Conservation (phyloP, 2,888 invertebrate genomes). For the Hydraecia micacea region DNA sequence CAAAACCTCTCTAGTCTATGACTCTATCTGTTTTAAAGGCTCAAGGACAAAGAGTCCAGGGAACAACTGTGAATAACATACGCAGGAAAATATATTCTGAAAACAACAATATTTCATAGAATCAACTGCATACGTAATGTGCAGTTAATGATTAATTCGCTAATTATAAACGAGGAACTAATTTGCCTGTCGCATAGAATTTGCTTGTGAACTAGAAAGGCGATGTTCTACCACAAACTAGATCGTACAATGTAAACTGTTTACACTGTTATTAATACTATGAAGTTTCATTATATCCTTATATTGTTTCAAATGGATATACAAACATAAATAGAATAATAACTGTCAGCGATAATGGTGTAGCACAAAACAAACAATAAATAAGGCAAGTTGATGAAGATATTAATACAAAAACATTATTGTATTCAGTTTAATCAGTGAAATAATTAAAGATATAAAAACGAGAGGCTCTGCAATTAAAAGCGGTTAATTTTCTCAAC, state of each 20-base stretch:
- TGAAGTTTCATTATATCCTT: conserved; percentile 10
- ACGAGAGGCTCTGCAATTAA: conserved; percentile 23
- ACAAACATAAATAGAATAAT: conserved; percentile 18
- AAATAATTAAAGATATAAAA: conserved; percentile 26
- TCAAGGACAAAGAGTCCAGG: not conserved
- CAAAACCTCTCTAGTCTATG: not conserved
- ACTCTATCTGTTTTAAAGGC: not conserved
- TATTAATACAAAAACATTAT: conserved; percentile 8
- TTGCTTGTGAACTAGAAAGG: conserved; percentile 32
- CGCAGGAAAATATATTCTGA: conserved; percentile 11
- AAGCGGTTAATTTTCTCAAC: conserved; percentile 11
- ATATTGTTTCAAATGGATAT: conserved; percentile 14
- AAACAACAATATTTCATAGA: conserved; percentile 11
- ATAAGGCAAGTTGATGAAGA: conserved; percentile 27
- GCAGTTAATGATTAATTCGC: conserved; percentile 40
- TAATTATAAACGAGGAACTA: conserved; percentile 52
- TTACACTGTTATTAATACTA: conserved; percentile 5
- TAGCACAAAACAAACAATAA: conserved; percentile 7
- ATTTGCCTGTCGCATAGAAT: conserved; percentile 40
- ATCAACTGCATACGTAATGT: not conserved
- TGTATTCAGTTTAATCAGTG: not conserved
- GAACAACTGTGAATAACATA: not conserved
- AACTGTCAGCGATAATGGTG: conserved; percentile 8
- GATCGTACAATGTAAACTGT: not conserved
- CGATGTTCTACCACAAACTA: not conserved